A percentile compares a stretch with the other conserved stretches of the same genome.
Evolutionary conservation across 2,797 vertebrate genomes (phyloP).

Genomic region (Cheirogaleus major): DNA sequence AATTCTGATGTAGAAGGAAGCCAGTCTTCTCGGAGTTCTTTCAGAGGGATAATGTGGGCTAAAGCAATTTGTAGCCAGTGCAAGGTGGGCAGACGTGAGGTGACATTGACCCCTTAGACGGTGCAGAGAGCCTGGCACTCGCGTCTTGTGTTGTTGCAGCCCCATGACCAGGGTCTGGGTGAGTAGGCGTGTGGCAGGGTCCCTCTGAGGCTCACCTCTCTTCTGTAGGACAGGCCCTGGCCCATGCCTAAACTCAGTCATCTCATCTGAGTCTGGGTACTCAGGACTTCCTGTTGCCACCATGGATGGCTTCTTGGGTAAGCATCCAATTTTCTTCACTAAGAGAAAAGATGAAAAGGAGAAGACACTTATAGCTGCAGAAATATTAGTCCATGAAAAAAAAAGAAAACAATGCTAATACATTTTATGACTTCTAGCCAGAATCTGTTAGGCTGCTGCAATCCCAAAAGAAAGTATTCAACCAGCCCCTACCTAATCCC

Average conservation of each 20-base stretch:
- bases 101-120: background rate
- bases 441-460: slow-evolving; percentile 62
- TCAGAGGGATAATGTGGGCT: background rate
- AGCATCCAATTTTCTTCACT: slow-evolving; percentile 28
- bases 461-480: slow-evolving; percentile 52
- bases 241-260: background rate
- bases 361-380: slow-evolving; percentile 30
- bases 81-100: background rate
- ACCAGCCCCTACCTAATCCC: background rate
- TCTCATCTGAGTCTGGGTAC: background rate
- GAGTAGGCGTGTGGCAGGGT: background rate
- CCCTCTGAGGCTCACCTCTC: background rate
- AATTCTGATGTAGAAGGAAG: background rate
- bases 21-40: background rate
- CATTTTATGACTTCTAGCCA: slow-evolving; percentile 66
- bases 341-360: slow-evolving; percentile 41
- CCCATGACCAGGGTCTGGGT: background rate
- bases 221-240: background rate
- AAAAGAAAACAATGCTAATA: slow-evolving; percentile 8
- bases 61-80: background rate
- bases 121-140: background rate
- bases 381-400: slow-evolving; percentile 54
- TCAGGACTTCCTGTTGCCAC: background rate
- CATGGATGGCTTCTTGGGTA: background rate
- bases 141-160: background rate